Evolutionary conservation across 2,113 vertebrate species (phyloP), one percentile per base, ranked within the genome.

Genomic region (Hylia prasina): DNA sequence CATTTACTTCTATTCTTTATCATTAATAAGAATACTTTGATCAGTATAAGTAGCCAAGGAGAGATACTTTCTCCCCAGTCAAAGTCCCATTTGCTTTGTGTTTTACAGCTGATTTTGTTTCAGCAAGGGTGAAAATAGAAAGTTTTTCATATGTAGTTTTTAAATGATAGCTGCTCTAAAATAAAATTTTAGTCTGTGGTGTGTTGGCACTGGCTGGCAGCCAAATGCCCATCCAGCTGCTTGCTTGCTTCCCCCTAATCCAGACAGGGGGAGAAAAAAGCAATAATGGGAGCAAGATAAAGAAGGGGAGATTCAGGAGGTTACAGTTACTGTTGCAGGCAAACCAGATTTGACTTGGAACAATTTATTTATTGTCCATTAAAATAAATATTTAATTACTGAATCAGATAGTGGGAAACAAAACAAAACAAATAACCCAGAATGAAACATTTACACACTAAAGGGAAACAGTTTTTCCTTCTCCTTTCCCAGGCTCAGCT

Each of bases 361-460:
- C 11, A 40, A 60, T 70, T 63, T 48, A 48, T 3, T 61, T 51
- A 47, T 53, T 66, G 13, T 4, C 5, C 72, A 21, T 61, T 76
- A 56, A 87, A 90, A 61, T 56, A 76, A 88, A n/a, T 81, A 71
- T 57, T 88, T 51, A 71, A 81, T 57, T 91, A 17, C n/a, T 57
- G 23, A 39, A 56, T 93, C 61, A 50, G 3, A 16, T 40, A 83
- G 8, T 35, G 16, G 35, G 45, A 87, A 84, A 76, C 23, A 84
- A 63, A 94, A 56, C 6, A 19, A 73, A n/a, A 27, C 3, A 0
- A 2, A 15, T 2, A 33, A 20, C 2, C 2, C 5, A 15, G 23
- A 56, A 66, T 30, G 4, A 76, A 47, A 42, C 15, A 39, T 42
- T 71, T 81, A 35, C 11, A 47, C 7, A 25, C 4, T 57, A 28